phyloP scores from a whole-genome alignment of 2,113 vertebrate species.

The Anarhynchus alexandrinus region DNA sequence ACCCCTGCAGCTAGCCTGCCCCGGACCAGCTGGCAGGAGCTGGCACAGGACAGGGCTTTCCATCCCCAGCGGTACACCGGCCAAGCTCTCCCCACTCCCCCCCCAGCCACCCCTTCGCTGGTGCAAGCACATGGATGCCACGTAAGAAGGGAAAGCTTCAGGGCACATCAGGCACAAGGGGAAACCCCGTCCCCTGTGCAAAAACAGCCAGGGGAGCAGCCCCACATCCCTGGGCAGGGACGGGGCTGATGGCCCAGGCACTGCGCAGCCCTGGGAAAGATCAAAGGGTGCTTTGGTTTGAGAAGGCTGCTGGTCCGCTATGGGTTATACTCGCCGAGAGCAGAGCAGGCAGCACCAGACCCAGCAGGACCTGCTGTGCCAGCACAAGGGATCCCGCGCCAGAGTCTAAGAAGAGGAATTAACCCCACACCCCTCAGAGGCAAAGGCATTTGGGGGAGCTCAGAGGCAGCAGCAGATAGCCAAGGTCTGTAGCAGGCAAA shows the following conservation, averaged over 20 bases:
- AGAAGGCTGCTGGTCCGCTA: background rate
- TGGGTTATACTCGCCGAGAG: background rate
- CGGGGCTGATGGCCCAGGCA: accelerated
- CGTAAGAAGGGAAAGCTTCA: background rate
- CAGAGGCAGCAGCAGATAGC: accelerated
- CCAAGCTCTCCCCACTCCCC: background rate
- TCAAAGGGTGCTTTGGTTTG: background rate
- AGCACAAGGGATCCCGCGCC: background rate
- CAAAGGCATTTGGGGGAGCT: background rate
- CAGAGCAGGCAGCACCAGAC: background rate
- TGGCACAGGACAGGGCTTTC: background rate
- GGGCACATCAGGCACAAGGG: accelerated
- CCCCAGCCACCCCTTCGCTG: background rate
- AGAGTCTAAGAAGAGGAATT: background rate
- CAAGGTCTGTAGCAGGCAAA: background rate
- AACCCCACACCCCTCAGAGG: background rate
- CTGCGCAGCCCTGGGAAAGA: background rate
- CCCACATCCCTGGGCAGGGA: background rate
- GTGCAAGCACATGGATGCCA: background rate
- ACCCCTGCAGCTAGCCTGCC: background rate
- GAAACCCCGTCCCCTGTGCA: accelerated
- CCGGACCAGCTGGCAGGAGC: background rate
- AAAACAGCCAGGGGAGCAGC: background rate
- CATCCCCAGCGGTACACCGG: background rate
- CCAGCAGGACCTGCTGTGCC: background rate